Evolutionary conservation across 2,113 vertebrate genomes (phyloP).

Genomic region (Rhodinocichla rosea): DNA sequence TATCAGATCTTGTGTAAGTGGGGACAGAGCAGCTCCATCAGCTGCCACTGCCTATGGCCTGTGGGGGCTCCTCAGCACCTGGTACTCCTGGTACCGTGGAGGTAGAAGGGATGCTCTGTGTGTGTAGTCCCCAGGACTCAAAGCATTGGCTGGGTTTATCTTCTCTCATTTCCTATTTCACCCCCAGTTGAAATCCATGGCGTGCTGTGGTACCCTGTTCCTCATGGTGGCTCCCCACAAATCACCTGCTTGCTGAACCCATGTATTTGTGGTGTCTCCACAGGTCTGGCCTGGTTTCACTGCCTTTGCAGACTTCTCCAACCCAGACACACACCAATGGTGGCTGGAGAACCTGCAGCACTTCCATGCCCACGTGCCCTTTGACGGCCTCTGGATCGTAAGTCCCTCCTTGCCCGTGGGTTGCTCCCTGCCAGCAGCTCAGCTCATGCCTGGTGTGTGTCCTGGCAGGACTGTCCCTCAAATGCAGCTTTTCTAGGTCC

Average conservation of each 20-base stretch:
- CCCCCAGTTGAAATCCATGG: neutral
- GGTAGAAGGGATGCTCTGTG: neutral
- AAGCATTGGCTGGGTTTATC: neutral
- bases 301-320: slow-evolving; percentile 85
- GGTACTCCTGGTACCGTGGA: rapidly evolving
- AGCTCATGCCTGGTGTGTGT: rapidly evolving
- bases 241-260: neutral
- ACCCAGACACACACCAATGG: slow-evolving; percentile 80
- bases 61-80: neutral
- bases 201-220: neutral
- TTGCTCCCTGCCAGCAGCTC: neutral
- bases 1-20: neutral
- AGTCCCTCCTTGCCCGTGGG: slow-evolving; percentile 1
- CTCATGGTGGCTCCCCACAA: rapidly evolving
- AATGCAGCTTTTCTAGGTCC: neutral
- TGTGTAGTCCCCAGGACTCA: rapidly evolving
- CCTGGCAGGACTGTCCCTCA: neutral
- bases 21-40: neutral
- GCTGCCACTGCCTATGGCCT: rapidly evolving
- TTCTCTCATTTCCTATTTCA: neutral
- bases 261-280: neutral
- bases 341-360: slow-evolving; percentile 84
- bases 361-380: slow-evolving; percentile 77
- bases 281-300: slow-evolving; percentile 90
- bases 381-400: slow-evolving; percentile 85